Percentiles rank a stretch among this genome's conserved stretches.
Conservation (phyloP, 30 jellyfish, hydroid and myxozoan genomes). For the Turritopsis dohrnii region DNA sequence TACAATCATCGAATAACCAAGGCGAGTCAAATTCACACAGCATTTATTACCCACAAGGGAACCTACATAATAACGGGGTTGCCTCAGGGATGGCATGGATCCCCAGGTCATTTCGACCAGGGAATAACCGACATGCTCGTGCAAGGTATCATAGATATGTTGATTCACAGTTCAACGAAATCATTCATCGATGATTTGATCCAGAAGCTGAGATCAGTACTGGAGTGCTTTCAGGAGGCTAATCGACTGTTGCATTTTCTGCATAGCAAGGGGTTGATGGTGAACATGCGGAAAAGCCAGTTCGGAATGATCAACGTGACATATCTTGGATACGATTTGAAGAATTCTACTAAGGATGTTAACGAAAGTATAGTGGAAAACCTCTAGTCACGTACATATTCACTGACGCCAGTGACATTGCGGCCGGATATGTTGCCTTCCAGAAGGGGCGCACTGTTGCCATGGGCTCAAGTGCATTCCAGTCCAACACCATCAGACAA, state of each 20-base stretch:
- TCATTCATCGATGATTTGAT: neutral
- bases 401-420: neutral
- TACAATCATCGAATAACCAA: neutral
- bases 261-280: neutral
- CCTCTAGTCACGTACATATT: neutral
- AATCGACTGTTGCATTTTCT: too few relatives aligned
- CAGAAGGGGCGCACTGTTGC: neutral
- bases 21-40: neutral
- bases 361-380: neutral
- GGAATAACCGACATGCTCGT: neutral
- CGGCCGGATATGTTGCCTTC: neutral
- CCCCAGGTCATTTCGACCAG: neutral
- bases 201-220: neutral
- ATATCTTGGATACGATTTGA: neutral
- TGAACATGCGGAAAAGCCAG: neutral
- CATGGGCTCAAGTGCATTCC: neutral
- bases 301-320: neutral
- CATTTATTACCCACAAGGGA: neutral
- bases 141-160: neutral
- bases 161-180: neutral
- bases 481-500: neutral
- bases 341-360: neutral
- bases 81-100: neutral
- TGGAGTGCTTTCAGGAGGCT: neutral
- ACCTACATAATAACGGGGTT: neutral